Evolutionary conservation across 2,113 vertebrate genomes (phyloP).

Genomic region (Typhlomys cinereus): DNA sequence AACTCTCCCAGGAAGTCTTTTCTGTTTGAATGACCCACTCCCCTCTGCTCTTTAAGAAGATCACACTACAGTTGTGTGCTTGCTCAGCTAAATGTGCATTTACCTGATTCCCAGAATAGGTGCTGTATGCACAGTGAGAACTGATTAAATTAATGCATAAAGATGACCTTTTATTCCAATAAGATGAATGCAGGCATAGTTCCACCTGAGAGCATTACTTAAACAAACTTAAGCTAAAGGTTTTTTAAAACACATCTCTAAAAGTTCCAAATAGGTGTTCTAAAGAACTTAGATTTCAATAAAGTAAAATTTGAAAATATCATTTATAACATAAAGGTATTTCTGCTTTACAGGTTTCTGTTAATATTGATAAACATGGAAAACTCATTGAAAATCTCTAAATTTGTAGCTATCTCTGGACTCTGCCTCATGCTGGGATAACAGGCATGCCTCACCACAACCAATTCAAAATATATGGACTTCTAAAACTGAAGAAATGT

Average conservation of each 20-base stretch:
- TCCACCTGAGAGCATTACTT: background rate
- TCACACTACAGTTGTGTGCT: background rate
- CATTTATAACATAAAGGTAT: background rate
- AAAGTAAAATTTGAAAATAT: background rate
- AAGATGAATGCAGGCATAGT: background rate
- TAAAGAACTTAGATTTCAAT: background rate
- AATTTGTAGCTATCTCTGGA: background rate
- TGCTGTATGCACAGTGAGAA: background rate
- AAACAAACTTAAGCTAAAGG: background rate
- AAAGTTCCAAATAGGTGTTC: constrained; percentile 13
- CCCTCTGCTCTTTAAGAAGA: background rate
- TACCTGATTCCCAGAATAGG: background rate
- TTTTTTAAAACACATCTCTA: background rate
- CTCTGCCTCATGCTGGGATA: background rate
- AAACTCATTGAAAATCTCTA: background rate
- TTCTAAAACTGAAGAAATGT: background rate
- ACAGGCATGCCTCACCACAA: background rate
- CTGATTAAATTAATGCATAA: background rate
- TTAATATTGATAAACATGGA: constrained; percentile 29
- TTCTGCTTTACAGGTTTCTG: background rate
- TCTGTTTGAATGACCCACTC: background rate
- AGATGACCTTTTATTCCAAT: background rate
- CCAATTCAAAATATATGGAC: background rate
- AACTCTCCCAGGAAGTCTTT: background rate
- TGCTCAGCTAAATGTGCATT: background rate